These are phyloP conservation scores for Diabrotica undecimpunctata DNA, from an alignment of 1,140 invertebrate species.

Conservation along the genomic window DNA sequence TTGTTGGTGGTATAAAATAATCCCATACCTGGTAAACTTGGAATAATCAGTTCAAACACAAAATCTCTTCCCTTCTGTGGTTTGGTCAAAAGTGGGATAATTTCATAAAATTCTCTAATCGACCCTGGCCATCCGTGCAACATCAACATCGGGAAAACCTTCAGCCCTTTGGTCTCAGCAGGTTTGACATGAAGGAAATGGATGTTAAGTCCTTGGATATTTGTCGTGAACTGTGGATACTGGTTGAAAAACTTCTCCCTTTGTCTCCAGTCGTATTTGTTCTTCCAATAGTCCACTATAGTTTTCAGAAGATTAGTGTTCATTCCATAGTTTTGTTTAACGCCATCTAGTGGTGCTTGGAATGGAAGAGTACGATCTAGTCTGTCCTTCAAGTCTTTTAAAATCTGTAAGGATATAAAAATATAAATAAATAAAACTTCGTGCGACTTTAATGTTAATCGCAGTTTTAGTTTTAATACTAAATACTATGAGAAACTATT, in stretches of 20 bases:
- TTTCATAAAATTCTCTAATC: conserved; percentile 79
- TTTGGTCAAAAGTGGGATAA: conserved; percentile 68
- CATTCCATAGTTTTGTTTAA: conserved; percentile 74
- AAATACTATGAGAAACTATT: no score
- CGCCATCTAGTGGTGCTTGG: conserved; percentile 60
- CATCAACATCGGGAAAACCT: conserved; percentile 68
- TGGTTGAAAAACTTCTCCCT: conserved; percentile 65
- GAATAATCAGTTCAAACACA: conserved; percentile 76
- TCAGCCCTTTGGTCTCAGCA: conserved; percentile 52
- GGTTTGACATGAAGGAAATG: conserved; percentile 69
- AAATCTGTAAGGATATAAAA: conserved; percentile 48
- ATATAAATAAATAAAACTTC: neutral
- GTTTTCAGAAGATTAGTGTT: conserved; percentile 64
- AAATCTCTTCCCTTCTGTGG: conserved; percentile 55
- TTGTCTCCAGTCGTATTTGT: conserved; percentile 70
- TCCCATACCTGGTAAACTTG: conserved; percentile 61
- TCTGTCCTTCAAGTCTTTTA: conserved; percentile 59
- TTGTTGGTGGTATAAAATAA: no score
- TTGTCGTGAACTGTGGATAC: conserved; percentile 69
- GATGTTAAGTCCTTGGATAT: conserved; percentile 69
- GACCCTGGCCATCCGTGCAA: conserved; percentile 91
- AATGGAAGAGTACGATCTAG: conserved; percentile 55
- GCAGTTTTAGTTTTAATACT: no score
- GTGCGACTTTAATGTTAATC: no score
- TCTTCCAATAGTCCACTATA: conserved; percentile 73